Evolutionary conservation across 2,113 vertebrate genomes (phyloP).

Genomic region (Melospiza melodia): DNA sequence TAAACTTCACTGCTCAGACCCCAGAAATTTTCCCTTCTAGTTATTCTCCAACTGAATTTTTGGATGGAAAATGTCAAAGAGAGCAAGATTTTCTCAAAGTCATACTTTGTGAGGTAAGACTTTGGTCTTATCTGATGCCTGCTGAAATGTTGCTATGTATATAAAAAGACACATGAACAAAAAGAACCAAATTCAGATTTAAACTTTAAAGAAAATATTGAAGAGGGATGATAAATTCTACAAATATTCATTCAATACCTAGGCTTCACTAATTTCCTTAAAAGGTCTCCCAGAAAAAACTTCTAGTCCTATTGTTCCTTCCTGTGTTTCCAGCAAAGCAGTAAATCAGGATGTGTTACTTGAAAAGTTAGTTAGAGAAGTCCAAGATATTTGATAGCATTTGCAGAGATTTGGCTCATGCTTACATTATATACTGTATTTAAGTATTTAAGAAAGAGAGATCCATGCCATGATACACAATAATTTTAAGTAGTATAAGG

Average conservation of each 20-base stretch:
- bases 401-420: conserved; percentile 29
- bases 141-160: not conserved
- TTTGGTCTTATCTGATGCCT: not conserved
- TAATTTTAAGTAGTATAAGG: not conserved
- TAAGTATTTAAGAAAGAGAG: not conserved
- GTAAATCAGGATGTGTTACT: conserved; percentile 15
- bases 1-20: not conserved
- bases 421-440: not conserved
- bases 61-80: not conserved
- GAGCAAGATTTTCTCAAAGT: not conserved
- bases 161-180: not conserved
- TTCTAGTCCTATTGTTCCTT: not conserved
- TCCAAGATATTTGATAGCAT: not conserved
- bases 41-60: not conserved
- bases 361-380: conserved; percentile 1
- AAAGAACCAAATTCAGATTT: not conserved
- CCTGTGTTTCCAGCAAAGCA: not conserved
- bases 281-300: not conserved
- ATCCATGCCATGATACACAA: not conserved
- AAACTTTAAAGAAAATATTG: not conserved
- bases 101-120: not conserved
- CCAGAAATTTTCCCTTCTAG: conserved; percentile 10
- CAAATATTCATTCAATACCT: not conserved
- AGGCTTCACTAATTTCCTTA: not conserved
- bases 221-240: not conserved